phyloP scores from a whole-genome alignment of 2,888 invertebrate genomes.

The Rotaria socialis region DNA sequence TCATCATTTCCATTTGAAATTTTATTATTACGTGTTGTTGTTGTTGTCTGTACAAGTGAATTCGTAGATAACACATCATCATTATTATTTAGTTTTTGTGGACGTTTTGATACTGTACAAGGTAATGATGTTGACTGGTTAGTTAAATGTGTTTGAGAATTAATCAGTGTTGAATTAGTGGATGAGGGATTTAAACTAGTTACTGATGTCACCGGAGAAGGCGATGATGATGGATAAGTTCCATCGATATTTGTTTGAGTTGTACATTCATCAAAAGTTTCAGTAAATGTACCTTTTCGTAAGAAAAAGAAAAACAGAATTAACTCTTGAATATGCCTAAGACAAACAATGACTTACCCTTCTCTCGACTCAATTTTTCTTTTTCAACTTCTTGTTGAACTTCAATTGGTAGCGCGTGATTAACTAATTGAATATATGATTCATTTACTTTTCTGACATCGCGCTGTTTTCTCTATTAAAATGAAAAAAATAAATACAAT shows the following conservation, averaged over 20 bases:
- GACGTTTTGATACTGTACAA: conserved; percentile 29
- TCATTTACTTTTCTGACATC: conserved; percentile 90
- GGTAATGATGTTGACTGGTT: conserved; percentile 25
- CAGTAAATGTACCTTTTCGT: background rate
- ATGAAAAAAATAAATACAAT: background rate
- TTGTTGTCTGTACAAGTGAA: conserved; percentile 8
- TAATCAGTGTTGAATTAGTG: background rate
- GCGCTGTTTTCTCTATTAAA: conserved; percentile 70
- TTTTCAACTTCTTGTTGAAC: conserved; percentile 51
- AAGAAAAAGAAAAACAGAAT: background rate
- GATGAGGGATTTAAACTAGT: background rate
- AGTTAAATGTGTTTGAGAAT: background rate
- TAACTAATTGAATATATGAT: conserved; percentile 84
- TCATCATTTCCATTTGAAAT: background rate
- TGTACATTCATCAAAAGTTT: conserved; percentile 28
- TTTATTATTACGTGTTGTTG: background rate
- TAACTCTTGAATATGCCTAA: background rate
- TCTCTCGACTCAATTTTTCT: conserved; percentile 38
- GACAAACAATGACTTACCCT: background rate
- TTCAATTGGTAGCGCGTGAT: conserved; percentile 79
- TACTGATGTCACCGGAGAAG: background rate
- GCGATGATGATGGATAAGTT: background rate
- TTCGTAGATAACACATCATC: background rate
- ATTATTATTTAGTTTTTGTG: background rate
- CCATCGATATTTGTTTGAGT: background rate